phyloP scores from a whole-genome alignment of 2,797 vertebrate genomes.

The Bryconaethiops microstoma region DNA sequence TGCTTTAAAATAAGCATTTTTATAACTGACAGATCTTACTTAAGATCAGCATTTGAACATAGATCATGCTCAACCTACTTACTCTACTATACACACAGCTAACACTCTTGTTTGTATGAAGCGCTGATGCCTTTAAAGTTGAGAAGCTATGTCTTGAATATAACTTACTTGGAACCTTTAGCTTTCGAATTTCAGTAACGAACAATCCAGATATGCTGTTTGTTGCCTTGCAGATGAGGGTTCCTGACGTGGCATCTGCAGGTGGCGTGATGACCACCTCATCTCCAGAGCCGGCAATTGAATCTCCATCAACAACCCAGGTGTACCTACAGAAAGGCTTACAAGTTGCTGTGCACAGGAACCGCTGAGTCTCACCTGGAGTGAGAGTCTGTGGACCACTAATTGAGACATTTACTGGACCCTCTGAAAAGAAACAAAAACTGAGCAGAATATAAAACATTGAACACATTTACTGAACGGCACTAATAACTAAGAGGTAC shows the following conservation, averaged over 20 bases:
- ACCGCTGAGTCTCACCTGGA: conserved; percentile 1
- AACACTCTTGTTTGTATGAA: not conserved
- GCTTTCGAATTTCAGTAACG: not conserved
- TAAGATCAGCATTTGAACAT: too few species aligned
- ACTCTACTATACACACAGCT: too few species aligned
- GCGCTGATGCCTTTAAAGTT: not conserved
- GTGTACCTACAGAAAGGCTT: conserved; percentile 33
- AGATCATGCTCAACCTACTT: not conserved
- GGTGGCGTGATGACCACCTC: not conserved
- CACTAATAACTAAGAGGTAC: not conserved
- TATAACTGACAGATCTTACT: too few species aligned
- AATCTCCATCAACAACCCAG: conserved; percentile 21
- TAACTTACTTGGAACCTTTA: conserved; percentile 15
- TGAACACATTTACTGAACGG: not conserved
- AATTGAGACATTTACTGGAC: conserved; percentile 30
- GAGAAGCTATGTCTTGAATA: not conserved
- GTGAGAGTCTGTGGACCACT: conserved; percentile 16
- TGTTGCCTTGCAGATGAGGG: conserved; percentile 33
- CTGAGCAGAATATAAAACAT: not conserved
- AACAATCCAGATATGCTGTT: conserved; percentile 26
- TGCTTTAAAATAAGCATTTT: too few species aligned
- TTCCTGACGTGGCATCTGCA: not conserved
- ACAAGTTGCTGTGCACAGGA: conserved; percentile 31
- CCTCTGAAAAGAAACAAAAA: conserved; percentile 14
- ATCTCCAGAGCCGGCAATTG: conserved; percentile 3